A percentile compares a stretch with the other conserved stretches of the same genome.
phyloP scores from a whole-genome alignment of 2,797 vertebrate species.

The Anableps anableps region DNA sequence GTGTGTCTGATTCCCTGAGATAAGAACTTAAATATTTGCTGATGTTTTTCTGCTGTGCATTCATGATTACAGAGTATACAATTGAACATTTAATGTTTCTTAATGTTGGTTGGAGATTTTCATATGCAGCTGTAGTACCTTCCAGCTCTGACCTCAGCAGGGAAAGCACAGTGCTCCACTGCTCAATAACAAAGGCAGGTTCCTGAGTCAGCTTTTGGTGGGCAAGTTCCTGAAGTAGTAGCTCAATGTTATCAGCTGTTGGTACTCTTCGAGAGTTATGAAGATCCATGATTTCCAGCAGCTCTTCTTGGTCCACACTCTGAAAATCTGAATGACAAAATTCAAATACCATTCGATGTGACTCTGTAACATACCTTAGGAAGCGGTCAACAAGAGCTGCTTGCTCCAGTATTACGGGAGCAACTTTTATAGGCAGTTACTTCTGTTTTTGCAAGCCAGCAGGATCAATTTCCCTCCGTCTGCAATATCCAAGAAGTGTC shows the following conservation, averaged over 20 bases:
- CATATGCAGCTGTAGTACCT: slow-evolving; percentile 17
- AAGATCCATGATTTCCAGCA: no score
- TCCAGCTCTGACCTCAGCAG: slow-evolving; percentile 19
- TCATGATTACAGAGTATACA: no score
- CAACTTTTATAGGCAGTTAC: not conserved
- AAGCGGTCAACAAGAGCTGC: not conserved
- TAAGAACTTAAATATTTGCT: no score
- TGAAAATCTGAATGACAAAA: slow-evolving; percentile 50
- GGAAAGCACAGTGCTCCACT: slow-evolving; percentile 10
- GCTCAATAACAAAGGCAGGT: slow-evolving; percentile 27
- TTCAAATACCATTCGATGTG: slow-evolving; percentile 36
- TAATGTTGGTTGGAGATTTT: slow-evolving; percentile 23
- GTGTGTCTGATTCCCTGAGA: not conserved
- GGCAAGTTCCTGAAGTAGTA: no score
- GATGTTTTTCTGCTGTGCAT: no score
- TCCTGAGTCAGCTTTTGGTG: slow-evolving; percentile 23
- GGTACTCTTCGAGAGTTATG: no score
- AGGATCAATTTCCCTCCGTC: not conserved
- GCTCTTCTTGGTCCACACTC: not conserved
- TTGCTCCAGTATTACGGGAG: not conserved
- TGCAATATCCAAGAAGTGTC: not conserved
- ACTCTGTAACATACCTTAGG: slow-evolving; percentile 20
- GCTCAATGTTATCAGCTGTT: no score
- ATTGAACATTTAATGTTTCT: not conserved
- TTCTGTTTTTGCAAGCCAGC: no score